Percentiles rank a stretch among this genome's conserved stretches.
These are phyloP conservation scores for Leucoraja ocellata DNA, from an alignment of 2,797 vertebrate species.

Conservation along the genomic window DNA sequence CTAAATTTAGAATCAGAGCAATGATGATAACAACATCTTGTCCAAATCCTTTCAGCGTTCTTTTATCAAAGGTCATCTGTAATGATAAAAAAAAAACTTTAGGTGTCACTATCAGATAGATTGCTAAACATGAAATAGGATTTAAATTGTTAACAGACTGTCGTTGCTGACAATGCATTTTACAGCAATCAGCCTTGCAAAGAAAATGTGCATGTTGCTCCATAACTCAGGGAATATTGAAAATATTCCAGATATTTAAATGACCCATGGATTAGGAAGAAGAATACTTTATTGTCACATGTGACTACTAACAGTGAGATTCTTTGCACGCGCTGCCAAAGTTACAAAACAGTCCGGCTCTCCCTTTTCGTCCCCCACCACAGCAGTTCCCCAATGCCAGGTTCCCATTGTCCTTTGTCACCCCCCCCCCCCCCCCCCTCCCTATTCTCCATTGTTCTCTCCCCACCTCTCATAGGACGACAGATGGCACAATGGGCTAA, in stretches of 20 bases:
- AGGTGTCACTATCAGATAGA: background rate
- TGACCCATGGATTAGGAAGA: background rate
- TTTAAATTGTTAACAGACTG: background rate
- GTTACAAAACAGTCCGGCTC: too few relatives aligned
- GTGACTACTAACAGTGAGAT: too few relatives aligned
- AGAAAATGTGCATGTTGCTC: background rate
- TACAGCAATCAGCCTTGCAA: background rate
- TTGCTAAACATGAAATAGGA: background rate
- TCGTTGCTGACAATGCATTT: background rate
- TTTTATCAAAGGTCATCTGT: constrained; percentile 62
- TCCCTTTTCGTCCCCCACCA: too few relatives aligned
- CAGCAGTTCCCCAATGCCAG: too few relatives aligned
- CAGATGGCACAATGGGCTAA: too few relatives aligned
- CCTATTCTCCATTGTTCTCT: too few relatives aligned
- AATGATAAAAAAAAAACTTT: constrained; percentile 39
- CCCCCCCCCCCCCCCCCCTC: too few relatives aligned
- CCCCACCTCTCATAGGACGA: too few relatives aligned
- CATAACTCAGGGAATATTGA: background rate
- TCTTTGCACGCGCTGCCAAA: too few relatives aligned
- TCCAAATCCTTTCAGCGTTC: constrained; percentile 59
- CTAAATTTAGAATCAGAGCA: constrained; percentile 66
- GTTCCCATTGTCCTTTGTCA: too few relatives aligned
- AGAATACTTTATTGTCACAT: too few relatives aligned
- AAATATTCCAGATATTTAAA: background rate
- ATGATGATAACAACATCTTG: constrained; percentile 73